These are phyloP conservation scores for Sebastes itinus DNA, from an alignment of 2,797 vertebrate species.

Conservation along the genomic window DNA sequence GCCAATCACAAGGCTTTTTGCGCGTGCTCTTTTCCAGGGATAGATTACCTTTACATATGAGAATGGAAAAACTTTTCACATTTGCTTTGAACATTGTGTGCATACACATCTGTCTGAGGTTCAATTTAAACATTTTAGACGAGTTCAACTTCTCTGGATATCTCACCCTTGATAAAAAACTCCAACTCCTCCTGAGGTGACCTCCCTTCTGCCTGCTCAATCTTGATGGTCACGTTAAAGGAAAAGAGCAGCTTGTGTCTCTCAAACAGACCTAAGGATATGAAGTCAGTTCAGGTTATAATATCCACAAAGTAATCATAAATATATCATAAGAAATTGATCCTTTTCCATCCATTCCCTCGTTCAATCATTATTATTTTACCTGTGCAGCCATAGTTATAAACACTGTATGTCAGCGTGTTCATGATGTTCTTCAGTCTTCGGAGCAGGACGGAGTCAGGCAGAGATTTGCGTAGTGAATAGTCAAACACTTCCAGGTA, in stretches of 20 bases:
- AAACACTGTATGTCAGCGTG: slow-evolving; percentile 90
- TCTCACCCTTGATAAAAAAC: slow-evolving; percentile 95
- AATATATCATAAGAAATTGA: not conserved
- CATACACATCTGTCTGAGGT: not conserved
- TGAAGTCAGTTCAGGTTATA: not conserved
- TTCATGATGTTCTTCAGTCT: slow-evolving; percentile 92
- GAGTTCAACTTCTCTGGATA: not conserved
- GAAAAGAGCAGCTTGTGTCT: slow-evolving; percentile 95
- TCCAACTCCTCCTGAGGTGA: slow-evolving; percentile 92
- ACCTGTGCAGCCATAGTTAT: slow-evolving; percentile 98
- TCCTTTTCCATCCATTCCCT: not conserved
- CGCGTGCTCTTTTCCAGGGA: slow-evolving; percentile 91
- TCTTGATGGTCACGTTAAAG: slow-evolving; percentile 95
- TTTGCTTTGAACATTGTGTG: not conserved
- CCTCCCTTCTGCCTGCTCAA: slow-evolving; percentile 89
- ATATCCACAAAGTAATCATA: not conserved
- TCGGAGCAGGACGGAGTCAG: slow-evolving; percentile 80
- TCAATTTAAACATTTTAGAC: not conserved
- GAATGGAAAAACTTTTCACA: not conserved
- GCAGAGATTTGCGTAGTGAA: slow-evolving; percentile 90
- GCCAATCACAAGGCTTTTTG: slow-evolving; percentile 89
- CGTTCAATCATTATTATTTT: slow-evolving; percentile 20
- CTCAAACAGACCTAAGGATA: slow-evolving; percentile 90
- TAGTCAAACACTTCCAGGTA: slow-evolving; percentile 93
- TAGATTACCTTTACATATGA: slow-evolving; percentile 85